Evolutionary conservation across 2,888 invertebrate species (phyloP), one percentile per base, ranked within the genome.

Genomic region (Scaeva pyrastri): DNA sequence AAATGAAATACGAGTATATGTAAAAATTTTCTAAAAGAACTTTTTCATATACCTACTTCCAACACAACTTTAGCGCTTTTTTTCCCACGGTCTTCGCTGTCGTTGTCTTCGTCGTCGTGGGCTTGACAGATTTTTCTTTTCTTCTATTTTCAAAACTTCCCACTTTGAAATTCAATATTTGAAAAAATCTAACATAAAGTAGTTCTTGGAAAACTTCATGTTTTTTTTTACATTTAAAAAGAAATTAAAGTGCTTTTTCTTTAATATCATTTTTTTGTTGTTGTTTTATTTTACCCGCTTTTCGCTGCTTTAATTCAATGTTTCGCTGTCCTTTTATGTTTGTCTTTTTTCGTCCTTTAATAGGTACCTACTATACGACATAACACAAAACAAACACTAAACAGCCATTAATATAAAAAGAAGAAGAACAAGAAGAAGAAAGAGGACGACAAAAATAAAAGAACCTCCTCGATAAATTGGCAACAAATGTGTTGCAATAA

Each of bases 401-500:
- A 62, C 72, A 82, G 52, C 66, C 82, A 82, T 77, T 78, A 78
- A 79, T 78, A 74, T 45, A 78, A 39, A 45, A 41, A 81, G 50
- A 55, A 48, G 39, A 36, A 75, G 48, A 62, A 62, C 75, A 55
- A 45, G 26, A 26, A 55, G n/a, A 11, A 26, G n/a, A 1, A 41
- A 43, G n/a, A n/a, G n/a, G n/a, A n/a, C n/a, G n/a, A n/a, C n/a
- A 26, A 21, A 6, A 62, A 45, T 6, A 45, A 19, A 14, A 39
- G 2, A 64, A 64, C 16, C 23, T 43, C 36, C 66, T 50, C 79
- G 71, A 79, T 84, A 84, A 84, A 79, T 84, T 84, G 74, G 26
- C 73, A 79, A 84, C 84, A 85, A 85, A 85, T 80, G 79, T 84
- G 64, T 58, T 48, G 72, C 68, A 72, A 85, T 85, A 80, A 85